phyloP scores from a whole-genome alignment of 2,113 vertebrate species.

The Burhinus oedicnemus region DNA sequence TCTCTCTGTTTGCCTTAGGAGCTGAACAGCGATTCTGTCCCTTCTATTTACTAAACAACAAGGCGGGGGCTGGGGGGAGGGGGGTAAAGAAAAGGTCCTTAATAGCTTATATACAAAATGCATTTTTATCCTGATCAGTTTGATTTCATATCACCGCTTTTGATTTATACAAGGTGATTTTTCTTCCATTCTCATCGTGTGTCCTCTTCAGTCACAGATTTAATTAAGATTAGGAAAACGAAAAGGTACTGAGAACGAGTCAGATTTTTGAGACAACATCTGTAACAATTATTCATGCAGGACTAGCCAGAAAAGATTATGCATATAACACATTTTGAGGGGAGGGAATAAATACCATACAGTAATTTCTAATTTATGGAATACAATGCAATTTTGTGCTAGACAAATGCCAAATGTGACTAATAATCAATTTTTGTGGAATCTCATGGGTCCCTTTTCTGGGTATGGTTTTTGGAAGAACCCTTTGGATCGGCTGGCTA shows the following conservation, averaged over 20 bases:
- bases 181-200: not conserved
- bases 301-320: not conserved
- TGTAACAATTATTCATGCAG: conserved; percentile 34
- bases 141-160: conserved; percentile 46
- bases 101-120: not conserved
- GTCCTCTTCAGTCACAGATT: conserved; percentile 60
- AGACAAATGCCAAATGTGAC: not conserved
- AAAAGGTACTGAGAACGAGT: conserved; percentile 39
- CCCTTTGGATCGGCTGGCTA: not conserved
- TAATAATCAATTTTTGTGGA: not conserved
- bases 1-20: not conserved
- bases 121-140: conserved; percentile 3
- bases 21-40: not conserved
- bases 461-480: not conserved
- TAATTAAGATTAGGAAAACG: conserved; percentile 74
- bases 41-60: not conserved
- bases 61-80: not conserved
- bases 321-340: not conserved
- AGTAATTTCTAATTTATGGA: not conserved
- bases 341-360: not conserved
- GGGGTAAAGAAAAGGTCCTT: not conserved
- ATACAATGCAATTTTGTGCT: not conserved
- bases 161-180: conserved; percentile 22
- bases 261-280: conserved; percentile 27
- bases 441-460: not conserved